Evolutionary conservation across 2,797 vertebrate species (phyloP), one percentile per base, ranked within the genome.

Genomic region (Macroramphosus scolopax): DNA sequence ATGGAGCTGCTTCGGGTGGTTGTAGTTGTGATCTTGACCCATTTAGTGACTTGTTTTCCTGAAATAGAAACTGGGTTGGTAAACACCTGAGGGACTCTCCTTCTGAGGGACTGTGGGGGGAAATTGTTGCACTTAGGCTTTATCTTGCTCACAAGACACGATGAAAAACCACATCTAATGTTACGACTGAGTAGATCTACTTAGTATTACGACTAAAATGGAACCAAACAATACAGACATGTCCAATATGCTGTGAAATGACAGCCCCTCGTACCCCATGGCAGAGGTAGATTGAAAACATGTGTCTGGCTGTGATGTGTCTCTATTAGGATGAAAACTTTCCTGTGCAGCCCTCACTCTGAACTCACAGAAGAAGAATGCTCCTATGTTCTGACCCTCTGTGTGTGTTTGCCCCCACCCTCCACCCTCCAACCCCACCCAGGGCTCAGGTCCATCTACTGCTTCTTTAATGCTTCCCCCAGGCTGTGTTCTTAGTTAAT

Each of bases 1-100:
- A n/a, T n/a, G n/a, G n/a, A n/a, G n/a, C n/a, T 42, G 32, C 35
- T 65, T 48, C 35, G 24, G 17, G 46, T 49, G 18, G 62, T 49
- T 67, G 60, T 62, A 51, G 34, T 42, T 64, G 35, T 58, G 64
- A 75, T 84, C 68, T 75, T 77, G 83, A 86, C 88, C 88, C 72
- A 89, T 80, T 87, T 88, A 75, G 40, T 82, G 81, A 78, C 78
- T 81, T 43, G 66, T 73, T 81, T 84, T 80, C 79, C 86, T 67
- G 53, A 55, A 88, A 85, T 88, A 88, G 88, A 73, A 87, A 67
- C 25, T 82, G 67, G 82, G 75, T 78, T 73, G 54, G 51, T 45
- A 46, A 24, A 53, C 64, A 72, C 75, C 75, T 63, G 41, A 57
- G 79, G 82, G 63, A 61, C 55, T 42, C 25, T 5, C 36, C 24